Conservation (phyloP, 53 echinoderm and acorn worm genomes). For the Holothuria leucospilota region DNA sequence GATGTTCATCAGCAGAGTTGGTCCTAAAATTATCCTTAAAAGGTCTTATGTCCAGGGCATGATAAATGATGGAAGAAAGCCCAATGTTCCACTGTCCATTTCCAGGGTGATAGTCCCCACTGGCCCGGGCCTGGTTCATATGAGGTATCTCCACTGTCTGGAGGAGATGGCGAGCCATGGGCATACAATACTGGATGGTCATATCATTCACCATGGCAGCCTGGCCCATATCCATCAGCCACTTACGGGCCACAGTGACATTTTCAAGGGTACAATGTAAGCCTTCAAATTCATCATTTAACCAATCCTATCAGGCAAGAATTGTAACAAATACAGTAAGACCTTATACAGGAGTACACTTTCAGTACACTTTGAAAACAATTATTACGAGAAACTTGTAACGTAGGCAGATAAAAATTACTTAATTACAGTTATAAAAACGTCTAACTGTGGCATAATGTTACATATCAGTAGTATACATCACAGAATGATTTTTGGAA, state of each 20-base stretch:
- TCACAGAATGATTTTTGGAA: no score
- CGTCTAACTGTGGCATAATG: no score
- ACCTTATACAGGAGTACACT: no score
- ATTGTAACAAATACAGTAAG: background rate
- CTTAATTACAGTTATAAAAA: no score
- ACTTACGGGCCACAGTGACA: constrained; percentile 49
- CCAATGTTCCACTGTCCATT: constrained; percentile 65
- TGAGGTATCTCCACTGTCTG: constrained; percentile 62
- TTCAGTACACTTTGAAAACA: no score
- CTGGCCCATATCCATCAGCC: constrained; percentile 52
- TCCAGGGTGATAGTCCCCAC: constrained; percentile 60
- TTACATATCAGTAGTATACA: no score
- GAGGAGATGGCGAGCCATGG: constrained; percentile 60
- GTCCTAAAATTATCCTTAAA: constrained; percentile 64
- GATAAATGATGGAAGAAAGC: constrained; percentile 31
- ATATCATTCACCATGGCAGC: constrained; percentile 50
- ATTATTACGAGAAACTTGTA: no score
- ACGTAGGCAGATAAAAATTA: background rate
- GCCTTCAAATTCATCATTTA: constrained; percentile 56
- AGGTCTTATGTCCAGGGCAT: constrained; percentile 41
- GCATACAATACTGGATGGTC: constrained; percentile 62
- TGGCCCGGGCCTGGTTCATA: constrained; percentile 50
- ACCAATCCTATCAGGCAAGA: constrained; percentile 45
- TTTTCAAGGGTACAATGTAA: constrained; percentile 50
- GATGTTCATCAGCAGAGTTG: constrained; percentile 38